phyloP scores from a whole-genome alignment of 2,113 vertebrate species.

The Rhinolophus ferrumequinum region DNA sequence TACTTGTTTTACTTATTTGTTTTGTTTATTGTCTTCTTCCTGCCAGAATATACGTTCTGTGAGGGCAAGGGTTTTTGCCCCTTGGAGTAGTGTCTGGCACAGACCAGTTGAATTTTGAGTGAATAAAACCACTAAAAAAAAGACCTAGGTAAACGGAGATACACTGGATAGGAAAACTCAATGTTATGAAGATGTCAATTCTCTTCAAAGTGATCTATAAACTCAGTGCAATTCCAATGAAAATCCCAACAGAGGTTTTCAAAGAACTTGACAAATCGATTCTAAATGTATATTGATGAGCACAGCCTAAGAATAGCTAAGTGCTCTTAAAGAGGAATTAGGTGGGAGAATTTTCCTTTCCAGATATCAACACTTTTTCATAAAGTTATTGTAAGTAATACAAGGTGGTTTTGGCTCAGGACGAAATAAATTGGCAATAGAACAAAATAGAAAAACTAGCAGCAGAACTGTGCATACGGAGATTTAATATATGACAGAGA shows the following conservation, averaged over 20 bases:
- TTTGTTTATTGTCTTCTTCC: not conserved
- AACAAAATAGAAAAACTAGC: conserved; percentile 30
- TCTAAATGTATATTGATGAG: not conserved
- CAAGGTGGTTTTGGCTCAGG: not conserved
- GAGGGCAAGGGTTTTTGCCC: not conserved
- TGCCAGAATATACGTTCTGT: not conserved
- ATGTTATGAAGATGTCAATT: not conserved
- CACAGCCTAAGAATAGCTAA: not conserved
- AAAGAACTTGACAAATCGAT: not conserved
- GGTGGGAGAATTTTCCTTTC: not conserved
- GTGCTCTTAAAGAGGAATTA: not conserved
- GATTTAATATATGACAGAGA: not conserved
- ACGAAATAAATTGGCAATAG: not conserved
- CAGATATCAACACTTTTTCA: not conserved
- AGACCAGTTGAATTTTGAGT: conserved; percentile 3
- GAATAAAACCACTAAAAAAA: conserved; percentile 20
- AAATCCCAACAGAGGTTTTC: conserved; percentile 22
- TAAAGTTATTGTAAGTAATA: not conserved
- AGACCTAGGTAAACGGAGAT: conserved; percentile 22
- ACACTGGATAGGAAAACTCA: not conserved
- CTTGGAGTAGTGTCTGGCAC: not conserved
- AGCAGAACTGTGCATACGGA: not conserved
- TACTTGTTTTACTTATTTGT: not conserved
- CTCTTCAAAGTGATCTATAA: not conserved
- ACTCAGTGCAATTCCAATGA: conserved; percentile 35